Evolutionary conservation across 2,113 vertebrate genomes (phyloP), one percentile per base, ranked within the genome.

Genomic region (Apeltes quadracus): DNA sequence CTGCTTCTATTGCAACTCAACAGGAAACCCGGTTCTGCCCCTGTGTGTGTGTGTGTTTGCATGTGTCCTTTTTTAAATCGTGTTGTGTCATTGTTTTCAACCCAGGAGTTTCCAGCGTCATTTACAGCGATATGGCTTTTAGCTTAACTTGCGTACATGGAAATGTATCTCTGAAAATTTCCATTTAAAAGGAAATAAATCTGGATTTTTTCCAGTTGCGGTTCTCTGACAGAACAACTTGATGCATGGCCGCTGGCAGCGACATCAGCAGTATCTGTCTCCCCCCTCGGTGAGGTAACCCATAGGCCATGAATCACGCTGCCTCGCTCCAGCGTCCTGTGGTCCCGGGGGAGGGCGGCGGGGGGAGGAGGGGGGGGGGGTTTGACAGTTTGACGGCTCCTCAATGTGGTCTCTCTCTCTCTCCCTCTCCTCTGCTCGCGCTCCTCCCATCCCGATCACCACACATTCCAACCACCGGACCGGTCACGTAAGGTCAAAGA

Each of bases 401-500:
- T 81, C 89, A 78, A 83, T 88, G 89, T 82, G 87, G 86, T 87
- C 80, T 72, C 87, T 78, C 32, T 29, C 29, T 29, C 29, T 87
- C 80, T 72, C 87, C 76, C 32, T 50, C 66, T 86, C 78, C 77
- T 82, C 76, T 69, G 16, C 73, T 82, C 61, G 73, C 7, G 73
- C 83, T 83, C 84, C 88, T 87, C 87, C 87, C 84, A 79, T 81
- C 79, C 71, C 63, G 72, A 84, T 84, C 76, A 78, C 88, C 87
- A 76, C 89, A 87, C 89, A 84, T 89, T 89, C 90, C 79, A 86
- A 87, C 82, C 85, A 75, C 77, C 41, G 84, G 89, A 87, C 86
- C 72, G 82, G 91, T 92, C 87, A 88, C 69, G 32, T 86, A 66
- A 90, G 91, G 92, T 91, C 91, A 92, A 61, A 65, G 69, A 86